These are phyloP conservation scores for Apistogramma diplotaenia DNA, from an alignment of 2,113 vertebrate genomes.

Conservation along the genomic window DNA sequence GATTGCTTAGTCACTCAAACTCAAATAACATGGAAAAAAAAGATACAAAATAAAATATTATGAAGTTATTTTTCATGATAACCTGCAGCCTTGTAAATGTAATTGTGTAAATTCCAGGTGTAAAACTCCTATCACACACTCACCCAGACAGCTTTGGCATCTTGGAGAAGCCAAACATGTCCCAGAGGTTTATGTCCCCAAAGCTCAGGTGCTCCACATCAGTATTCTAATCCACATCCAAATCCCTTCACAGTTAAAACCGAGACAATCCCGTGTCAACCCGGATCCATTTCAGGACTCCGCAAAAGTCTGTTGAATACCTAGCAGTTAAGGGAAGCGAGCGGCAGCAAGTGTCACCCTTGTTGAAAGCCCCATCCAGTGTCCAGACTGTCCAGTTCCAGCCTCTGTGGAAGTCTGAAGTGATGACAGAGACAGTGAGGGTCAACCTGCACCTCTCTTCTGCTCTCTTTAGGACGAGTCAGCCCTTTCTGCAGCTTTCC, in stretches of 20 bases:
- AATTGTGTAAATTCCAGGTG: not conserved
- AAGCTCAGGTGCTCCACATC: conserved; percentile 45
- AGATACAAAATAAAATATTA: not conserved
- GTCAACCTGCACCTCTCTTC: conserved; percentile 22
- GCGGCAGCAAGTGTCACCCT: not conserved
- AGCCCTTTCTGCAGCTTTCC: conserved; percentile 25
- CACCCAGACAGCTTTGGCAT: conserved; percentile 76
- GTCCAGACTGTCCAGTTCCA: not conserved
- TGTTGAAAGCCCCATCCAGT: conserved; percentile 22
- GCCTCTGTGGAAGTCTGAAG: conserved; percentile 9
- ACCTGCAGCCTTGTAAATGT: not conserved
- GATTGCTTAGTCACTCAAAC: not conserved
- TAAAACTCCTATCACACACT: conserved; percentile 31
- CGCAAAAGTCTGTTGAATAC: not conserved
- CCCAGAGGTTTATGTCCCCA: conserved; percentile 35
- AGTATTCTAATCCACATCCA: conserved; percentile 56
- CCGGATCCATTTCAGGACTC: conserved; percentile 53
- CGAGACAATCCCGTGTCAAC: conserved; percentile 46
- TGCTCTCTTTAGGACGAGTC: conserved; percentile 27
- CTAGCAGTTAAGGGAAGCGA: not conserved
- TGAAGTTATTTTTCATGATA: not conserved
- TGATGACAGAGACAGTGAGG: conserved; percentile 17
- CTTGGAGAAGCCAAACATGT: conserved; percentile 78
- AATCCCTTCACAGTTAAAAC: conserved; percentile 16
- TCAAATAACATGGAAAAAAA: not conserved